phyloP scores from a whole-genome alignment of 2,113 vertebrate species.

The Euleptes europaea region DNA sequence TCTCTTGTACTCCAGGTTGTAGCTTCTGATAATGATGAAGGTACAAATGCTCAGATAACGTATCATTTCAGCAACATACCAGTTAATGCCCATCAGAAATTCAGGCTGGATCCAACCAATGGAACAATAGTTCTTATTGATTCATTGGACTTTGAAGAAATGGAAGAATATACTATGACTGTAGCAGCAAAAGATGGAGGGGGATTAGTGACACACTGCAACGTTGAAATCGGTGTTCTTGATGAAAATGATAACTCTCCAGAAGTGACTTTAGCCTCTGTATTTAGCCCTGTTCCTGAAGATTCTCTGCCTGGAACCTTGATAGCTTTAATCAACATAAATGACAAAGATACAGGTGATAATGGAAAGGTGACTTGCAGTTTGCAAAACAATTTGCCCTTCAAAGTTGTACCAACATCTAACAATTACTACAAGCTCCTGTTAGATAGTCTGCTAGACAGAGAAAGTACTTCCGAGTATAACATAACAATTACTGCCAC shows the following conservation, averaged over 20 bases:
- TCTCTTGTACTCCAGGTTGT: constrained; percentile 63
- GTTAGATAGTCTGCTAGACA: constrained; percentile 68
- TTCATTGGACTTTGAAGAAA: constrained; percentile 76
- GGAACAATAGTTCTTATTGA: constrained; percentile 75
- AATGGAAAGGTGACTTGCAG: constrained; percentile 52
- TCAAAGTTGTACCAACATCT: constrained; percentile 55
- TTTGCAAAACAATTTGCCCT: constrained; percentile 27
- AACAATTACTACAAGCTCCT: constrained; percentile 23
- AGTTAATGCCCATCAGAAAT: constrained; percentile 68
- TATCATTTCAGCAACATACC: constrained; percentile 79
- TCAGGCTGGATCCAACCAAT: constrained; percentile 70
- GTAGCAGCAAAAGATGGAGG: constrained; percentile 78
- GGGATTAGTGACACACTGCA: constrained; percentile 66
- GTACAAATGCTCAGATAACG: constrained; percentile 67
- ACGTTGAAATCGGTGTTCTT: constrained; percentile 59
- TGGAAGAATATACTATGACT: constrained; percentile 70
- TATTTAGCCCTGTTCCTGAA: constrained; percentile 52
- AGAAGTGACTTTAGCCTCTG: constrained; percentile 49
- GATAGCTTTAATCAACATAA: constrained; percentile 53
- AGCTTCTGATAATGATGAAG: constrained; percentile 74
- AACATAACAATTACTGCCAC: constrained; percentile 48
- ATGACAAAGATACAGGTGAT: constrained; percentile 49
- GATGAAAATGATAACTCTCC: constrained; percentile 77
- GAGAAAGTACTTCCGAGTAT: constrained; percentile 76
- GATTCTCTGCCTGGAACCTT: constrained; percentile 44